Percentiles rank a stretch among this genome's conserved stretches.
These are phyloP conservation scores for Ptiloglossa arizonensis DNA, from an alignment of 1,140 invertebrate genomes.

Conservation along the genomic window DNA sequence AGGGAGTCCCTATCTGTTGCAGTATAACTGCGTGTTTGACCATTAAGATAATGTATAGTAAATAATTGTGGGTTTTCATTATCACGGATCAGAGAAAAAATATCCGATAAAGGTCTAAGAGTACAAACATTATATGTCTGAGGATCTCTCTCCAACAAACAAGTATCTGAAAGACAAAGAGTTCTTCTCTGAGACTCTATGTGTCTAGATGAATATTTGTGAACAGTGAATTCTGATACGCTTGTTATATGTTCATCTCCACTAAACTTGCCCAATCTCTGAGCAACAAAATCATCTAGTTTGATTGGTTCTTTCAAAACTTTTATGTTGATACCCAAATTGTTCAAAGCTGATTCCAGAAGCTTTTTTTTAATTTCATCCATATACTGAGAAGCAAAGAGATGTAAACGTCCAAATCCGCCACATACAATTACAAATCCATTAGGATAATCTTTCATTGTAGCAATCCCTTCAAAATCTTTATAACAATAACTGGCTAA, in stretches of 20 bases:
- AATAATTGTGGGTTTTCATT: conserved; percentile 96
- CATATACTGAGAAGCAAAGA: conserved; percentile 92
- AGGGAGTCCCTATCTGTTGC: conserved; percentile 96
- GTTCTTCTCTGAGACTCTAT: conserved; percentile 91
- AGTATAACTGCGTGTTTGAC: conserved; percentile 92
- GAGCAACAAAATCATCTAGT: conserved; percentile 91
- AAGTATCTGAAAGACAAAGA: conserved; percentile 97
- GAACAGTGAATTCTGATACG: conserved; percentile 94
- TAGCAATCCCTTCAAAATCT: conserved; percentile 92
- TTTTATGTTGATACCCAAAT: conserved; percentile 92
- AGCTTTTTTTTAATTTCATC: conserved; percentile 94
- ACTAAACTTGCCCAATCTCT: conserved; percentile 94
- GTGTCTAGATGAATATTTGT: conserved; percentile 91
- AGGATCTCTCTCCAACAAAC: conserved; percentile 97
- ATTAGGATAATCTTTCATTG: conserved; percentile 87
- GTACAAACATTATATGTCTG: conserved; percentile 96
- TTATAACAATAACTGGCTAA: conserved; percentile 95
- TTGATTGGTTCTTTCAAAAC: conserved; percentile 91
- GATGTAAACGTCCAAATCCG: conserved; percentile 93
- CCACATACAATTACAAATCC: conserved; percentile 95
- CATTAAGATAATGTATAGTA: conserved; percentile 96
- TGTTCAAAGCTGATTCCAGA: conserved; percentile 89
- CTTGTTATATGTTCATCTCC: conserved; percentile 94
- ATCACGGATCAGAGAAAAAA: conserved; percentile 95
- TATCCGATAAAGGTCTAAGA: conserved; percentile 92